Base-by-base conservation (phyloP, 2,888 invertebrate genomes). In the Ormia ochracea region DNA sequence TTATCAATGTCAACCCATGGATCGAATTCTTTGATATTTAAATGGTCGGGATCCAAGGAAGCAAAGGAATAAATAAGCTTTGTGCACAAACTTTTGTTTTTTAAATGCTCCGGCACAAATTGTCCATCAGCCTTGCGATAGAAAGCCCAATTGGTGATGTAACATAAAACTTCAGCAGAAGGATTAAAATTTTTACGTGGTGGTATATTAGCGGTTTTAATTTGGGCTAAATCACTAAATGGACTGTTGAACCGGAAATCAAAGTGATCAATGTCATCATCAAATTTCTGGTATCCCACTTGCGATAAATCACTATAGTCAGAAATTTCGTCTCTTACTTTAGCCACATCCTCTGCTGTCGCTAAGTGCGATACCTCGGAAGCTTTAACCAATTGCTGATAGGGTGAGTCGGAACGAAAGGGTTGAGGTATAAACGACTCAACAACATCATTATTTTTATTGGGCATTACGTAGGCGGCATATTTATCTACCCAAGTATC, bases 11-110 rank as follows among this genome's bases (percentile, higher is more conserved):
- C 97, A 0, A 95, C 94, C 95, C 95, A 96, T 1, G 95, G 94
- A 90, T 97, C 97, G 82, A 96, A 96, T 76, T 96, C 93, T 75
- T 94, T 94, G 12, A 96, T 92, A 1, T 93, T 90, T 19, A 96
- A 91, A 10, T 93, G 94, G 82, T 95, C 94, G 0, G 96, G 94
- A 84, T 96, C 94, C 66, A 98, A 90, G 26, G 95, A 94, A 1
- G 96, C 96, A 86, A 97, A 98, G 0, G 97, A 96, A 85, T 97
- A 98, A 14, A 98, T 93, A 0, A 98, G 90, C 84, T 97, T 96
- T 0, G 96, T 96, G 87, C 98, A 98, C 0, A 97, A 91, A 26
- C 31, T 19, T 65, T 92, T 91, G 0, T 94, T 92, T 85, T 97
- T 95, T 1, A 97, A 90, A 83, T 96, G 93, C 89, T 97, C 96